phyloP scores from a whole-genome alignment of 2,113 vertebrate species.

The Chaetura pelagica region DNA sequence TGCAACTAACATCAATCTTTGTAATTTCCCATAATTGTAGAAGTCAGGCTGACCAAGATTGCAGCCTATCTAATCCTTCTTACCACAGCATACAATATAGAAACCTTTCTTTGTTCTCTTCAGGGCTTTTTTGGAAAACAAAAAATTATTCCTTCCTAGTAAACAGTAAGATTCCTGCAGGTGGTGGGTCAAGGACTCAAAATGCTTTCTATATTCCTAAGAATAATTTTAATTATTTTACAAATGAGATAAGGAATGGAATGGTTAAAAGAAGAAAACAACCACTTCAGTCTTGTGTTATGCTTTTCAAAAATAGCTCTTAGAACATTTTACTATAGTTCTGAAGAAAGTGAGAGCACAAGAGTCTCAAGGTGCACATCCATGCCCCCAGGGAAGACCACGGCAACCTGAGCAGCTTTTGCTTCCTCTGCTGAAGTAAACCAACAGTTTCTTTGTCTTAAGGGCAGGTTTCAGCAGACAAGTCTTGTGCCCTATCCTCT shows the following conservation, averaged over 20 bases:
- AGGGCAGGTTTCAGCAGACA: background rate
- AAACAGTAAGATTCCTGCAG: background rate
- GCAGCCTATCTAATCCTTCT: constrained; percentile 25
- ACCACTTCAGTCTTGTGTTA: background rate
- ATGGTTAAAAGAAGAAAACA: background rate
- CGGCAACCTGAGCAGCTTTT: background rate
- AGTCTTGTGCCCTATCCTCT: background rate
- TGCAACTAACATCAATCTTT: constrained; percentile 14
- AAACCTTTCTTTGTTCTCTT: background rate
- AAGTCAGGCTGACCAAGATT: constrained; percentile 52
- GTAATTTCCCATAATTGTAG: constrained; percentile 27
- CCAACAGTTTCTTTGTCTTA: background rate
- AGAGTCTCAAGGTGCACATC: background rate
- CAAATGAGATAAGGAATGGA: background rate
- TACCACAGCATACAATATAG: background rate
- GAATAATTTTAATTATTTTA: background rate
- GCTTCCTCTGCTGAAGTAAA: background rate
- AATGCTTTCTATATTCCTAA: background rate
- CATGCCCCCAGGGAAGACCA: background rate
- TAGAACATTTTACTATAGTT: background rate
- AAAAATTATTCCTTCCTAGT: background rate
- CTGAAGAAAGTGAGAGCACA: background rate
- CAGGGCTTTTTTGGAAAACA: background rate
- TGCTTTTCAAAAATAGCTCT: background rate
- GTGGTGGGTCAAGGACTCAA: background rate